Evolutionary conservation across 2,113 vertebrate species (phyloP), one percentile per base, ranked within the genome.

Genomic region (Odontophorus gujanensis): DNA sequence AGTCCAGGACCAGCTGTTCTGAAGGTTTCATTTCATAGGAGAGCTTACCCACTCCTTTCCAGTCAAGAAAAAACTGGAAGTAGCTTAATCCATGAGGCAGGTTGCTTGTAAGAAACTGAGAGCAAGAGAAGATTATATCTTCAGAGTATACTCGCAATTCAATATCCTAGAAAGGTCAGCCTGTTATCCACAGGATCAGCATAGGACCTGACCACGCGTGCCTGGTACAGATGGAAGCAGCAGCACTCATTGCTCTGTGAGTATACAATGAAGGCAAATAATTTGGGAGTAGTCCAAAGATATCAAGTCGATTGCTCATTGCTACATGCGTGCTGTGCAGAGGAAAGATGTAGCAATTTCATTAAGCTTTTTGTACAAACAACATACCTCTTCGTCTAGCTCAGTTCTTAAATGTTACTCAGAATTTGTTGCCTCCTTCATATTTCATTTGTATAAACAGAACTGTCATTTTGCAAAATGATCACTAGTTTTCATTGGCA

Each of bases 211-310:
- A 19, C 25, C 59, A 48, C 78, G 18, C 16, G 3, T 15, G 59
- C 43, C 66, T 68, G 32, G 20, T 63, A 50, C 16, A 43, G 34
- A 65, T 55, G 69, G 51, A 63, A 81, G 43, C 72, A 75, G 69
- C 34, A 76, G 79, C 53, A 87, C 40, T 65, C 63, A 13, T 67
- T 92, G 63, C 65, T 74, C 73, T 38, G 73, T 76, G 85, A 80
- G 79, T 77, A 80, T 81, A 66, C 77, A 87, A n/a, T 3, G 0
- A 87, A 85, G 53, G 86, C 51, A 90, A 84, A 59, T 72, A 51
- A 26, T 89, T 81, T 81, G 84, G 77, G 84, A 91, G n/a, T 78
- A 90, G 86, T 71, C 81, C 87, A 89, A 68, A 84, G 81, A 84
- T 72, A 95, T 7, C 84, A 63, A 28, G 17, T 62, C 91, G 93